phyloP scores from a whole-genome alignment of 2,888 invertebrate genomes.

The Camponotus fellah region DNA sequence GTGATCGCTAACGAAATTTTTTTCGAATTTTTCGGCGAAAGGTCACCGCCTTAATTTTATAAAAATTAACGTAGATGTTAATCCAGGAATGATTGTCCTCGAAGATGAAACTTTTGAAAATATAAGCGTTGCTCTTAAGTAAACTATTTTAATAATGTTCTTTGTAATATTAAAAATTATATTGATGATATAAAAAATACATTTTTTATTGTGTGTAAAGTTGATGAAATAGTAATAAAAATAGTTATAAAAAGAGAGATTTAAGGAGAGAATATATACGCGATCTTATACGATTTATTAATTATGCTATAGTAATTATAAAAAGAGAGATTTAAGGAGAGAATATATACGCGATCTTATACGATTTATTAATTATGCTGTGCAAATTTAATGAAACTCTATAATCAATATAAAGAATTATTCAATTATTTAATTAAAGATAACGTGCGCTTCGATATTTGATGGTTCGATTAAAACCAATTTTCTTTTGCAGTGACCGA shows the following conservation, averaged over 20 bases:
- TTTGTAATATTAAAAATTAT: not conserved
- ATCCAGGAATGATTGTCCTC: not conserved
- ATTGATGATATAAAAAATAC: not conserved
- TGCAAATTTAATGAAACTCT: conserved; percentile 27
- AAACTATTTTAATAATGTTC: not conserved
- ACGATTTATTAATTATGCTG: not conserved
- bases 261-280: not conserved
- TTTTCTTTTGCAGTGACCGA: conserved; percentile 18
- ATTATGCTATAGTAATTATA: not conserved
- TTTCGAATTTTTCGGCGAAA: not conserved
- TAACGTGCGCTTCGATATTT: conserved; percentile 15
- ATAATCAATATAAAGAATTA: conserved; percentile 14
- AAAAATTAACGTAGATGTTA: not conserved
- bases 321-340: not conserved
- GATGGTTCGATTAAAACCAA: conserved; percentile 42
- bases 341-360: not conserved
- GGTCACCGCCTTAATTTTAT: not conserved
- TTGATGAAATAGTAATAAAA: not conserved
- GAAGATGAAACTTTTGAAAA: not conserved
- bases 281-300: not conserved
- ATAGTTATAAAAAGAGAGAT: not conserved
- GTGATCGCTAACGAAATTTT: not conserved
- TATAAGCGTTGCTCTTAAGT: not conserved
- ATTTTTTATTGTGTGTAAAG: not conserved
- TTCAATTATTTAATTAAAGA: conserved; percentile 50